A percentile compares a stretch with the other conserved stretches of the same genome.
phyloP scores from a whole-genome alignment of 2,797 vertebrate genomes.

The Diceros bicornis region DNA sequence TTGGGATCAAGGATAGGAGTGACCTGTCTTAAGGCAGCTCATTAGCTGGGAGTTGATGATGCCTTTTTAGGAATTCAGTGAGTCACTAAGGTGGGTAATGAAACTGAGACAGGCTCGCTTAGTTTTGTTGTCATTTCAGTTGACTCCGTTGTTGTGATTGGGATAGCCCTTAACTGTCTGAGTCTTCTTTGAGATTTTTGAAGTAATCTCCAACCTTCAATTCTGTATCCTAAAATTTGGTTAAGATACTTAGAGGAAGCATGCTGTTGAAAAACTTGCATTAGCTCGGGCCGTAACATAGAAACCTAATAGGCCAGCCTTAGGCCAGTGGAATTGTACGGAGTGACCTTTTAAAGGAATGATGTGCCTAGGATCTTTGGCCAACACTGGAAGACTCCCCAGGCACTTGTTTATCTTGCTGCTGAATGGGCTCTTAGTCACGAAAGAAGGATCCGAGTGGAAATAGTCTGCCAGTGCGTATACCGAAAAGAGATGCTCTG shows the following conservation, averaged over 20 bases:
- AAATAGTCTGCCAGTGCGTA: background rate
- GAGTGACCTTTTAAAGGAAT: background rate
- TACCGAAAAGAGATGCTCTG: background rate
- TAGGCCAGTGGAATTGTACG: background rate
- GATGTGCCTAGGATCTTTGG: background rate
- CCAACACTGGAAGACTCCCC: background rate
- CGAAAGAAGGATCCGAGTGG: background rate
- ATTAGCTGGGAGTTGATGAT: background rate
- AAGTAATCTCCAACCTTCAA: background rate
- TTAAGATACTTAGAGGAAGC: background rate
- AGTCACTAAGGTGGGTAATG: background rate
- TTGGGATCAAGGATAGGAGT: background rate
- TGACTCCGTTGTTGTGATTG: background rate
- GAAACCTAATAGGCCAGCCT: background rate
- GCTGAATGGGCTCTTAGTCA: background rate
- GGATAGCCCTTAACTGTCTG: background rate
- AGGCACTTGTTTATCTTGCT: background rate
- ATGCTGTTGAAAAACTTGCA: background rate
- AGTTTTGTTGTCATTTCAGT: background rate
- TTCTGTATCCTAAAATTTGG: background rate
- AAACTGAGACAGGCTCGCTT: conserved; percentile 11
- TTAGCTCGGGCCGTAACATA: background rate
- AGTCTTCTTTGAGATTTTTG: background rate
- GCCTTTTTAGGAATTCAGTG: background rate
- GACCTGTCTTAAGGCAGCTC: background rate